Evolutionary conservation across 2,113 vertebrate genomes (phyloP), one percentile per base, ranked within the genome.

Genomic region (Danionella cerebrum): DNA sequence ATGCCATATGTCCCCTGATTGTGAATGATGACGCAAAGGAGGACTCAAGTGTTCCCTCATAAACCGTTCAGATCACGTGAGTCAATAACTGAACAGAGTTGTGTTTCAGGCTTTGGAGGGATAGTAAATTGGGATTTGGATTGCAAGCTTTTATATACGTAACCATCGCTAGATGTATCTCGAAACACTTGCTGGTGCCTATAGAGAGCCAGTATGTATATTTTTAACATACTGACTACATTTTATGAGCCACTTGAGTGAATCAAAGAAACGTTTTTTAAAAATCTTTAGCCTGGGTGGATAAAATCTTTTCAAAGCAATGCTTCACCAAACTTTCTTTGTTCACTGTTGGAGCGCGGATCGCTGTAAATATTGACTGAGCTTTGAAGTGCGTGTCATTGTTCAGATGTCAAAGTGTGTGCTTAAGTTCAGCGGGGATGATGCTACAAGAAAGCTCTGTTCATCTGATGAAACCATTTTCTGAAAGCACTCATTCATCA

Each of bases 1-100:
- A 19, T 47, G 55, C 75, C 75, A 76, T 71, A 76, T 76, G 75
- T 72, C 67, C 38, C 52, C 57, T 71, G 67, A 77, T 77, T 70
- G 71, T 73, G 64, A 73, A 54, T 38, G 75, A 70, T 77, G 75
- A 77, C 71, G 75, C 71, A 73, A 44, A 39, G 75, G 51, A 67
- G 21, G 57, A 77, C 67, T 62, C 53, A 71, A 72, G 67, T 78
- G 72, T 74, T 71, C 65, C 10, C 45, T 65, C 60, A 45, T 41
- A 50, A 63, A 52, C 66, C 52, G 41, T 58, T 52, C 44, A 33
- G 63, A 60, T 67, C 65, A 64, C 71, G 63, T 70, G 62, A 73
- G 64, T 52, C 45, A 70, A 68, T 76, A 62, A 72, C 65, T 16
- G 51, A 14, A 47, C 4, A 22, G 41, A n/a, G 52, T 64, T 64